Conservation (phyloP, 2,888 invertebrate species). For the Tetropium fuscum region DNA sequence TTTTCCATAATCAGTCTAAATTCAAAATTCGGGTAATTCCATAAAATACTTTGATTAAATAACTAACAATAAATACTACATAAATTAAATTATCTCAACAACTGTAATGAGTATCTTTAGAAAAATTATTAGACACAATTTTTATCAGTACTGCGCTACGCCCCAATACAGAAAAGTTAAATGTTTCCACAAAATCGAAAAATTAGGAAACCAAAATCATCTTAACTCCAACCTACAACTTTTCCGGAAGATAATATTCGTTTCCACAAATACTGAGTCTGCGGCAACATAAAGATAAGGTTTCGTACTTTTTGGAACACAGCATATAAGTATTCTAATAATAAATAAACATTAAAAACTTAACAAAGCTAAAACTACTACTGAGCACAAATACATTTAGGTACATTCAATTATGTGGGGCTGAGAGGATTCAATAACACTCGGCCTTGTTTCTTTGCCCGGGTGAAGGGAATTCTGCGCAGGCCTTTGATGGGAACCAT, state of each 20-base stretch:
- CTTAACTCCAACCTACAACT: neutral
- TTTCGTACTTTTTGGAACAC: conserved; percentile 40
- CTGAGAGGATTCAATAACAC: conserved; percentile 90
- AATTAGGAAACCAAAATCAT: conserved; percentile 31
- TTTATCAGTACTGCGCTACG: conserved; percentile 46
- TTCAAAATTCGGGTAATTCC: conserved; percentile 62
- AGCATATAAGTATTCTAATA: conserved; percentile 46
- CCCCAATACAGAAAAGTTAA: conserved; percentile 39
- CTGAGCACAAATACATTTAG: conserved; percentile 69
- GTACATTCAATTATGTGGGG: conserved; percentile 94
- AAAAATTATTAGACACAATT: conserved; percentile 45
- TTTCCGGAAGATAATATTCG: conserved; percentile 29
- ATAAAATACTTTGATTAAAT: conserved; percentile 53
- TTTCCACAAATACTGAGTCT: conserved; percentile 39
- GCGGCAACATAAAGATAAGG: conserved; percentile 40
- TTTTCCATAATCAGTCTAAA: conserved; percentile 64
- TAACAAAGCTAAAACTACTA: conserved; percentile 57
- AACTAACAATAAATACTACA: conserved; percentile 52
- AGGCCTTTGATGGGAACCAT: conserved; percentile 54
- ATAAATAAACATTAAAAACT: conserved; percentile 66
- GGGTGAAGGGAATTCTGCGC: conserved; percentile 63
- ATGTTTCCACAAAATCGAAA: conserved; percentile 40
- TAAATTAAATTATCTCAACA: conserved; percentile 53
- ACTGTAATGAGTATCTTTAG: conserved; percentile 59
- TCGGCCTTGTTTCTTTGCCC: conserved; percentile 77